Evolutionary conservation across 1,140 invertebrate genomes (phyloP), one percentile per base, ranked within the genome.

Genomic region (Akabosia matsudoensis): DNA sequence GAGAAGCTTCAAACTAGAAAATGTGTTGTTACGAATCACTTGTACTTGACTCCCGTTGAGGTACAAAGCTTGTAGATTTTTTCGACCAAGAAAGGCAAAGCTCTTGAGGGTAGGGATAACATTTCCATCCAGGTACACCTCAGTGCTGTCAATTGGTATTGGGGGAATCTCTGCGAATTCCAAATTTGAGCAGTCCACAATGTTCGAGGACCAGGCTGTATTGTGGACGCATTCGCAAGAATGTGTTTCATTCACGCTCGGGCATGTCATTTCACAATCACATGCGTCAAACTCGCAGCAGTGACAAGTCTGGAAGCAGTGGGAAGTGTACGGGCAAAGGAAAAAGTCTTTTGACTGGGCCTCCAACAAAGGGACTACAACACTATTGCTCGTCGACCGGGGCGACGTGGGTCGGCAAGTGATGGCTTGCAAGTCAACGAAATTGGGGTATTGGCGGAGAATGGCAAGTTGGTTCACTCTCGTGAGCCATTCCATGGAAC

Each of bases 261-360:
- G 94, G 82, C 95, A 97, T 2, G 92, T 96, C 93, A 96, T 96
- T 86, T 96, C 93, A 85, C 95, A 96, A 84, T 96, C 95, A 85
- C 95, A 97, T 61, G 94, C 94, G 84, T 96, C 93, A 84, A 95
- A 96, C 82, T 96, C 94, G 83, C 95, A 97, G 85, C 95, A 97
- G 82, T 95, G 93, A 83, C 95, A 97, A 61, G 95, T 85, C 22
- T 94, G 92, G 85, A 96, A 96, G 86, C 95, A 97, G 85, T 97
- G 94, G 45, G 92, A 93, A 81, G 93, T 91, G 86, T 97, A 97
- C 73, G 90, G 90, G 84, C 94, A 97, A 79, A 97, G 87, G n/a
- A n/a, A n/a, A 85, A 96, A 97, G 82, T 96, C 91, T 81, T 92
- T 90, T 64, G 93, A 90, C 51, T 92, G 90, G 7, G 92, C 92